These are phyloP conservation scores for Hydrozoanthus tunicans DNA, from an alignment of 64 coral and sea anemone species.

Conservation along the genomic window DNA sequence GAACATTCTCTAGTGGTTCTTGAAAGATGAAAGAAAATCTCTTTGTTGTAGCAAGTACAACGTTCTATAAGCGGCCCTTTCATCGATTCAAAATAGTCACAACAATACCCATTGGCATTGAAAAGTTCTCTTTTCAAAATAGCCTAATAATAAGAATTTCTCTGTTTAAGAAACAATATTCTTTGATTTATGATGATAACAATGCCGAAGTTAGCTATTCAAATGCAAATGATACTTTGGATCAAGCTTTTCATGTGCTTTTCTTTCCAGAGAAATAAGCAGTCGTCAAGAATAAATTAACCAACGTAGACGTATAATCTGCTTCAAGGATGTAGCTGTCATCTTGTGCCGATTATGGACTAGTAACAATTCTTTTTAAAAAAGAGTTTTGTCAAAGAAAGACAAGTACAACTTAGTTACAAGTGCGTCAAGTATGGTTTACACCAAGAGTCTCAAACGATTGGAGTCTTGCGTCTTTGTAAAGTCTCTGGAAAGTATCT, in stretches of 20 bases:
- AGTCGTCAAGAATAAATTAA: not conserved
- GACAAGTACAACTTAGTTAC: not conserved
- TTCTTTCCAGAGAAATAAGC: not conserved
- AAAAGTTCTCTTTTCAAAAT: not conserved
- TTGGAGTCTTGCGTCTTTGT: conserved; percentile 40
- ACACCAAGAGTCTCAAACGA: not conserved
- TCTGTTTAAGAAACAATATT: conserved; percentile 10
- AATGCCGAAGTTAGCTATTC: not conserved
- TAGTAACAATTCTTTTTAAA: no score
- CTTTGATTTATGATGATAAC: not conserved
- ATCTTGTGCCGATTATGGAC: no score
- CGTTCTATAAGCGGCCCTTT: no score
- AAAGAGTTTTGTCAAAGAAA: not conserved
- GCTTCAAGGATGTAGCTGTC: no score
- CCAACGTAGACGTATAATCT: no score
- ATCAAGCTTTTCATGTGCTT: not conserved
- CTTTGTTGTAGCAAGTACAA: no score
- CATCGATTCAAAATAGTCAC: no score
- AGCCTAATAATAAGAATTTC: not conserved
- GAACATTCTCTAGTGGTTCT: no score
- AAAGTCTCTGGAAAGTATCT: not conserved
- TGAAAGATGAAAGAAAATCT: no score
- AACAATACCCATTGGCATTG: not conserved
- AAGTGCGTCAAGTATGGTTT: not conserved
- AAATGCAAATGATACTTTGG: conserved; percentile 26